phyloP scores from a whole-genome alignment of 2,888 invertebrate genomes.

The Endotricha flammealis region DNA sequence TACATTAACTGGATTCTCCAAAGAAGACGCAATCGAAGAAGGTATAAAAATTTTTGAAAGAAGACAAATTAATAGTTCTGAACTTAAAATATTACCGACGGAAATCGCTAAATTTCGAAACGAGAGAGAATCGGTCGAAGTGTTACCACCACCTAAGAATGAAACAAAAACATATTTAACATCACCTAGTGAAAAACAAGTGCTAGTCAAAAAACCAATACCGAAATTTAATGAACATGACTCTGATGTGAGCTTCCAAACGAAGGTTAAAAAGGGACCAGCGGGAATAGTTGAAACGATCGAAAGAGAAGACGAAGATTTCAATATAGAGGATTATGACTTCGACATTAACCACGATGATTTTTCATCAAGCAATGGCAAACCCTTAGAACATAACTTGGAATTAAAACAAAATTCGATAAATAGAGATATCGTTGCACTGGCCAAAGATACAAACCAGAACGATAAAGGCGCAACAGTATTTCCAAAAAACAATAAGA shows the following conservation, averaged over 20 bases:
- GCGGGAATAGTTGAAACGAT: slow-evolving; percentile 36
- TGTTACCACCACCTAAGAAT: too few species aligned
- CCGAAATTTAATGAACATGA: slow-evolving; percentile 52
- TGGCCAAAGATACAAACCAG: slow-evolving; percentile 26
- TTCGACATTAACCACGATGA: slow-evolving; percentile 66
- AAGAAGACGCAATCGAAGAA: slow-evolving; percentile 26
- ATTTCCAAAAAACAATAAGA: slow-evolving; percentile 26
- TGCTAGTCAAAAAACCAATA: slow-evolving; percentile 54
- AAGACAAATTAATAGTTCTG: too few species aligned
- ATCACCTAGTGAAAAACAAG: slow-evolving; percentile 20
- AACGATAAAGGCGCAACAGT: slow-evolving; percentile 17
- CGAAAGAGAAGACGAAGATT: slow-evolving; percentile 65
- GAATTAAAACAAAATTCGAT: slow-evolving; percentile 26
- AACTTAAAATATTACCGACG: too few species aligned
- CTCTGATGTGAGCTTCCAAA: slow-evolving; percentile 52
- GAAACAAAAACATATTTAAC: too few species aligned
- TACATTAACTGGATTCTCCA: slow-evolving; percentile 24
- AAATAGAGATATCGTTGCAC: slow-evolving; percentile 13
- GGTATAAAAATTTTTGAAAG: slow-evolving; percentile 31
- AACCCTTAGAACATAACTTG: slow-evolving; percentile 47
- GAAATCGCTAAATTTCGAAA: too few species aligned
- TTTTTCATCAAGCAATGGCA: slow-evolving; percentile 42
- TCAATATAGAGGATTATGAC: slow-evolving; percentile 60
- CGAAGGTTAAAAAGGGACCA: slow-evolving; percentile 31
- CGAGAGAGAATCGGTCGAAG: too few species aligned